Base-by-base conservation (phyloP, 2,113 vertebrate genomes). In the Rousettus leschenaultii region DNA sequence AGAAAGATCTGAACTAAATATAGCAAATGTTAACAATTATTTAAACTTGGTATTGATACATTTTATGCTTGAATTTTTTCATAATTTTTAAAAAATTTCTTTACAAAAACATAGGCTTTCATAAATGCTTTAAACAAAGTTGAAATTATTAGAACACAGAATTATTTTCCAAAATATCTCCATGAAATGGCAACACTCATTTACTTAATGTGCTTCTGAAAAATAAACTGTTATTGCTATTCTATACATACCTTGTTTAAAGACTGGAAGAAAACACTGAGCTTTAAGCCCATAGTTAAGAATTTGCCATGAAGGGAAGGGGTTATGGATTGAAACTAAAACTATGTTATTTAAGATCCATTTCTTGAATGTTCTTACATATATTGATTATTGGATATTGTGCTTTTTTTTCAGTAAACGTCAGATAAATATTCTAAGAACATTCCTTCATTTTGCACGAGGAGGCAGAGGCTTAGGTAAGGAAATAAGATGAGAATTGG, bases 51-150 rank as follows among this genome's bases (percentile, higher is more conserved):
- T 82, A 33, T 28, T 79, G 18, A 1, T 53, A 10, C 88, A 82
- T 92, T 96, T 95, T 71, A 35, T 86, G 30, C 71, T 84, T 92
- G 75, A 90, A 87, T 90, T 85, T 86, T 83, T 94, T 85, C 63
- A 86, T 75, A 24, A 78, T 68, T 73, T 89, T 89, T 75, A 94
- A 96, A 94, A 65, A 88, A 59, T 73, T 90, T 87, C 80, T 73
- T 94, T 78, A 86, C 13, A 90, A 77, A 94, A 96, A 48, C 28
- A 91, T 0, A 74, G 55, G 12, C 7, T 65, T 94, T 95, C n/a
- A 51, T 73, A 95, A 91, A 82, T 79, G 51, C 57, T 91, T 91
- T 92, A 94, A 97, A 92, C 78, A 85, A 80, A 89, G 77, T 94
- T 85, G 59, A 77, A 94, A 83, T 90, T 79, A 83, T 74, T 74